These are phyloP conservation scores for Isoperla grammatica DNA, from an alignment of 2,888 invertebrate genomes.

Conservation along the genomic window DNA sequence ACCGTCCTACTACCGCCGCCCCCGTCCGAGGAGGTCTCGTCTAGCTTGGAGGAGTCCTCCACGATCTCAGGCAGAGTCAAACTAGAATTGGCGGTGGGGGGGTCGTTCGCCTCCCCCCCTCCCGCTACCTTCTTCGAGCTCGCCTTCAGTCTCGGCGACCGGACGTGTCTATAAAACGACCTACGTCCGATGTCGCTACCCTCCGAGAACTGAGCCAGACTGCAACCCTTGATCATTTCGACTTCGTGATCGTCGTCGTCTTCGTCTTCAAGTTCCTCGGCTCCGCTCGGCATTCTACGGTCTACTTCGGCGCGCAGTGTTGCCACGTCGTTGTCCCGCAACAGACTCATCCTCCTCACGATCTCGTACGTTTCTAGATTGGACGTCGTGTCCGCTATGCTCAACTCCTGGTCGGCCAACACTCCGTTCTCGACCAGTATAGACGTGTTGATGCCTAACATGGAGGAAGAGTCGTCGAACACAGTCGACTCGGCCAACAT, in stretches of 20 bases:
- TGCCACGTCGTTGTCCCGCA: not conserved
- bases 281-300: not conserved
- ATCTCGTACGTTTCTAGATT: not conserved
- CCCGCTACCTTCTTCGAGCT: not conserved
- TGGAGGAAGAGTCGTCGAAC: slow-evolving; percentile 71
- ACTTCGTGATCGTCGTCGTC: slow-evolving; percentile 35
- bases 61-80: no score
- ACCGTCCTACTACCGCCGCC: not conserved
- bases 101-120: not conserved
- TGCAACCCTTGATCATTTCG: slow-evolving; percentile 57
- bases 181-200: slow-evolving; percentile 76
- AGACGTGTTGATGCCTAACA: slow-evolving; percentile 38
- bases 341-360: no score
- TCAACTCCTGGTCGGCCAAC: slow-evolving; percentile 59
- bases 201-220: slow-evolving; percentile 75
- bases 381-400: slow-evolving; percentile 49
- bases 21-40: not conserved
- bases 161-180: slow-evolving; percentile 49
- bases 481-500: slow-evolving; percentile 72
- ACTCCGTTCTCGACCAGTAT: slow-evolving; percentile 57
- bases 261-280: slow-evolving; percentile 34
- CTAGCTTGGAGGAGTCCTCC: not conserved
- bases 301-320: not conserved
- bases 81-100: no score
- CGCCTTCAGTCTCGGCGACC: not conserved